These are phyloP conservation scores for Microtus richardsoni DNA, from an alignment of 2,113 vertebrate species.

Conservation along the genomic window DNA sequence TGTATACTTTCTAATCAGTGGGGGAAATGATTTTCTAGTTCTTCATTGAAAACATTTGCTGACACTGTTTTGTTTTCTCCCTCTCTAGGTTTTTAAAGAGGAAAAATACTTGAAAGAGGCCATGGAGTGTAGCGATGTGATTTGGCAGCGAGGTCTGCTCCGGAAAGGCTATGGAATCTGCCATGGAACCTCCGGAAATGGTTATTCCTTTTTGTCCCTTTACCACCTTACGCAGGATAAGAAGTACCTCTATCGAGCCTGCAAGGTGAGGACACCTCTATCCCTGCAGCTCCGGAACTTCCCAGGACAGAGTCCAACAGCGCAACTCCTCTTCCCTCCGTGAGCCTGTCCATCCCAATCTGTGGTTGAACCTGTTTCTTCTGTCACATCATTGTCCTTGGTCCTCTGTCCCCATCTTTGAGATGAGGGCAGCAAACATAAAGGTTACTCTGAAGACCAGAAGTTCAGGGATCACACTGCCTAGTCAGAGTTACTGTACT, in stretches of 20 bases:
- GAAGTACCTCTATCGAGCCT: conserved; percentile 96
- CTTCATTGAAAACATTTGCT: neutral
- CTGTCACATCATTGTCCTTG: neutral
- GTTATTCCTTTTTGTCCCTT: conserved; percentile 95
- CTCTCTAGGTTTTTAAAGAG: conserved; percentile 94
- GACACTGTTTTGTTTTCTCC: neutral
- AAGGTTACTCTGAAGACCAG: neutral
- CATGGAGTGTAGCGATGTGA: conserved; percentile 94
- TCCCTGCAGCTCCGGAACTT: accelerated
- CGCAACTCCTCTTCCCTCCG: neutral
- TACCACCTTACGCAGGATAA: conserved; percentile 95
- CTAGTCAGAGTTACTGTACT: neutral
- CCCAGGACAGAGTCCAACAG: neutral
- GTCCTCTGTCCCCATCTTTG: accelerated
- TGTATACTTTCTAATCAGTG: neutral
- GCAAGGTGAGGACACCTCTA: conserved; percentile 89
- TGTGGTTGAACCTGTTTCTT: neutral
- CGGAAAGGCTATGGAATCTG: conserved; percentile 98
- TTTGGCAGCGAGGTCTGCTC: conserved; percentile 97
- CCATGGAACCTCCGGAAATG: conserved; percentile 96
- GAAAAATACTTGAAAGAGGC: conserved; percentile 98
- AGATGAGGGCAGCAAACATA: neutral
- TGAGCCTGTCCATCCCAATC: accelerated
- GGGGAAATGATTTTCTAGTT: neutral
- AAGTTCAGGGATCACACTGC: neutral